Conservation (phyloP, 2,797 vertebrate species). For the Orientallactaga sibirica region DNA sequence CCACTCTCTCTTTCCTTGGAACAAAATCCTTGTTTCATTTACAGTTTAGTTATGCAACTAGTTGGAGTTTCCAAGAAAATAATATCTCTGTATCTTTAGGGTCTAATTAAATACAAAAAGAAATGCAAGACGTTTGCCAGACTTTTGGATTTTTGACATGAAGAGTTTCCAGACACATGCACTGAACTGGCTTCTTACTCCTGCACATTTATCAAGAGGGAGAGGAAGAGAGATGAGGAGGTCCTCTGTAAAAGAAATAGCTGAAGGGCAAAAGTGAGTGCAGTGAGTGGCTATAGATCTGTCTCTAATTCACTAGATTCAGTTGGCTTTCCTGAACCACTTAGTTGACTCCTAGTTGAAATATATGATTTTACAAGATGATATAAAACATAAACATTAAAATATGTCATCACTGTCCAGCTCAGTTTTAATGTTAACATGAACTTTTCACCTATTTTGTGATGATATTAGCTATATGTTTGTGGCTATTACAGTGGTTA, state of each 20-base stretch:
- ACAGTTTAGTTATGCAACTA: slow-evolving; percentile 87
- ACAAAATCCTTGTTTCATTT: slow-evolving; percentile 87
- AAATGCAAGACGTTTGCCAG: slow-evolving; percentile 84
- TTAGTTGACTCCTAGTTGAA: background rate
- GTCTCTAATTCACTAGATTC: background rate
- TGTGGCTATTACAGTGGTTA: background rate
- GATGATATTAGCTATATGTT: background rate
- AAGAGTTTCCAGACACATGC: slow-evolving; percentile 84
- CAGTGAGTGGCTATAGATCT: background rate
- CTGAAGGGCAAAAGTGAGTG: slow-evolving; percentile 64
- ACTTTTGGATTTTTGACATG: slow-evolving; percentile 82
- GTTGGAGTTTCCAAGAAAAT: slow-evolving; percentile 82
- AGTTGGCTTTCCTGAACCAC: slow-evolving; percentile 39
- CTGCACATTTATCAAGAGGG: slow-evolving; percentile 83
- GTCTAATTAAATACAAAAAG: slow-evolving; percentile 87
- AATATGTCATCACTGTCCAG: background rate
- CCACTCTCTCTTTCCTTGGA: slow-evolving; percentile 27
- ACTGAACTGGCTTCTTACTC: slow-evolving; percentile 81
- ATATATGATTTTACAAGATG: background rate
- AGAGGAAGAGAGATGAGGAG: slow-evolving; percentile 79
- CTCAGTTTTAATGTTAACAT: background rate
- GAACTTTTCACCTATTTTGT: background rate
- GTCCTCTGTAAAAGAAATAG: slow-evolving; percentile 69
- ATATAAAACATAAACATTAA: background rate
- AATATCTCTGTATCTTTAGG: slow-evolving; percentile 84